Percentiles rank a stretch among this genome's conserved stretches.
phyloP scores from a whole-genome alignment of 2,797 vertebrate genomes.

The Labeo calbasu region DNA sequence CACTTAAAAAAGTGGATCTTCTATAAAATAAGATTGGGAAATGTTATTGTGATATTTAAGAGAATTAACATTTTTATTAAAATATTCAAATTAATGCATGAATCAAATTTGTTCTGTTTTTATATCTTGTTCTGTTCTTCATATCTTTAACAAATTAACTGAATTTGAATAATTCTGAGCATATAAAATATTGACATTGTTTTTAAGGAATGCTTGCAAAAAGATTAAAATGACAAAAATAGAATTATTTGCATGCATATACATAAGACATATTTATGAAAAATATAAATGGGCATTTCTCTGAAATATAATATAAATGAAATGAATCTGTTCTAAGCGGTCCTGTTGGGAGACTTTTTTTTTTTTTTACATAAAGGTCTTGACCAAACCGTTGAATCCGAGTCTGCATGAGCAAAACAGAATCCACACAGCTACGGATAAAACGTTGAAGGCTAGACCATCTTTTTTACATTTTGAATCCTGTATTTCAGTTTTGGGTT shows the following conservation, averaged over 20 bases:
- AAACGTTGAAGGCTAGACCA: not conserved
- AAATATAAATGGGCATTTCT: not conserved
- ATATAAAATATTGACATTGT: not conserved
- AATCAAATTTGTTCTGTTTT: not conserved
- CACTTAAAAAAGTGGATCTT: not conserved
- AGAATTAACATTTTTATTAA: not conserved
- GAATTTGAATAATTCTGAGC: not conserved
- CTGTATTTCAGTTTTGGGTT: not conserved
- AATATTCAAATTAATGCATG: not conserved
- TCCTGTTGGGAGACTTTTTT: constrained; percentile 61
- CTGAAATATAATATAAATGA: not conserved
- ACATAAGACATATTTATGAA: not conserved
- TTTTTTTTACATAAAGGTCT: constrained; percentile 53
- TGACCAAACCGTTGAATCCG: constrained; percentile 68
- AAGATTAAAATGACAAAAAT: not conserved
- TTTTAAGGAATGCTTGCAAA: not conserved
- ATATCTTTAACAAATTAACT: not conserved
- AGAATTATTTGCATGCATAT: not conserved
- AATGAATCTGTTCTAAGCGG: not conserved
- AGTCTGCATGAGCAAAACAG: constrained; percentile 63
- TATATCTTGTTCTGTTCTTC: not conserved
- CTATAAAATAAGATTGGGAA: not conserved
- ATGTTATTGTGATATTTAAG: not conserved
- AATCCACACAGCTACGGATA: constrained; percentile 40
- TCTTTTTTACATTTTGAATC: not conserved